A percentile compares a stretch with the other conserved stretches of the same genome.
Evolutionary conservation across 2,113 vertebrate species (phyloP).

Genomic region (Colaptes auratus): DNA sequence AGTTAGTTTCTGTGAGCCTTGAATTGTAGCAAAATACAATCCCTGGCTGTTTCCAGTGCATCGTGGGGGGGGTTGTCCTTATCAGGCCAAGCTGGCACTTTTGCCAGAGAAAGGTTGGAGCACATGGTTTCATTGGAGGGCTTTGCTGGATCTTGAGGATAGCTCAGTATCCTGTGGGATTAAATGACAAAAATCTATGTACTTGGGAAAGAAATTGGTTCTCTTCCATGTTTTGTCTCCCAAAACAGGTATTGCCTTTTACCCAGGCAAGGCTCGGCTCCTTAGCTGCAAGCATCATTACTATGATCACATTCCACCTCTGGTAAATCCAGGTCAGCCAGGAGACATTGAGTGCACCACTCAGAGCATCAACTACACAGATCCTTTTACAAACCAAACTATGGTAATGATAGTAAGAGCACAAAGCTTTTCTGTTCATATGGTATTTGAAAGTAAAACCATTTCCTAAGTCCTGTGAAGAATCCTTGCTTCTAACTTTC

Average conservation of each 20-base stretch:
- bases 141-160: neutral
- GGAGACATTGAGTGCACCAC: constrained; percentile 82
- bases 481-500: neutral
- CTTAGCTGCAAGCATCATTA: constrained; percentile 90
- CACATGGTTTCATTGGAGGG: neutral
- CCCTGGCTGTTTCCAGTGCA: neutral
- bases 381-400: constrained; percentile 87
- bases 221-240: neutral
- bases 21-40: neutral
- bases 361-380: constrained; percentile 83
- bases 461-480: neutral
- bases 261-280: constrained; percentile 86
- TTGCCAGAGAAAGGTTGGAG: neutral
- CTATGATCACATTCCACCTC: constrained; percentile 87
- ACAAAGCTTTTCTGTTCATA: neutral
- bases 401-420: constrained; percentile 75
- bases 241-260: constrained; percentile 90
- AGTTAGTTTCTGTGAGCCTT: neutral
- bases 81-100: neutral
- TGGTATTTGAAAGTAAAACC: neutral
- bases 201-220: neutral
- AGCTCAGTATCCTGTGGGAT: neutral
- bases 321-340: constrained; percentile 81
- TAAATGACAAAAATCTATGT: neutral
- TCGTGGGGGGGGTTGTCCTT: rapidly evolving